Base-by-base conservation (phyloP, 2,888 invertebrate species). In the Deilephila porcellus region DNA sequence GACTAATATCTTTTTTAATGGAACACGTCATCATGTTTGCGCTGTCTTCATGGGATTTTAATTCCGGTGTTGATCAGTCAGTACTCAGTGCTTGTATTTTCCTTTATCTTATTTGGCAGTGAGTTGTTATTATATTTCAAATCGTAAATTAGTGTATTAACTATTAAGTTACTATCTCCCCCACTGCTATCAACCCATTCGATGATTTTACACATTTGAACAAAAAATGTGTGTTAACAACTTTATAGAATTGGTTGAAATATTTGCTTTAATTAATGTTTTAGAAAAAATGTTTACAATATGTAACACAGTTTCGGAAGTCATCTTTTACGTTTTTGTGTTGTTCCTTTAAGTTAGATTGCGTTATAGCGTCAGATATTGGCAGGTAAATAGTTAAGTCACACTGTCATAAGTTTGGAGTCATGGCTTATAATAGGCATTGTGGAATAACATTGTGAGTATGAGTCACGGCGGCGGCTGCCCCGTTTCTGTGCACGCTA, bases 1-100 rank as follows among this genome's bases (percentile, higher is more conserved):
- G 71, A 71, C 59, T n/a, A 20, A 60, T 37, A 37, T 4, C 20
- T 20, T 32, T 32, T 32, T 25, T 45, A 52, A 67, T 67, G 52
- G 14, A 25, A 20, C 67, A 67, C 67, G 52, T 67, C 67, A 67
- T 67, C 25, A 3, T 14, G 64, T 67, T n/a, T 20, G 37, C 64
- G 45, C 52, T 67, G 32, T 34, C 62, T 17, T 34, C 19, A 25
- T 25, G 67, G 67, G 11, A 67, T 37, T 19, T 25, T 4, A 52
- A 52, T 67, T 67, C 17, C 67, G 25, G 25, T 67, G 52, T 45
- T 14, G 45, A 67, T 29, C 60, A 60, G 29, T 25, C 14, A 25
- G 60, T 25, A 17, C 29, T 25, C 14, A 25, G 60, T 25, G 29
- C 29, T 25, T 0, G 60, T 60, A 14, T 56, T 56, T 11, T 56